Base-by-base conservation (phyloP, 2,797 vertebrate species). In the Pampus argenteus region DNA sequence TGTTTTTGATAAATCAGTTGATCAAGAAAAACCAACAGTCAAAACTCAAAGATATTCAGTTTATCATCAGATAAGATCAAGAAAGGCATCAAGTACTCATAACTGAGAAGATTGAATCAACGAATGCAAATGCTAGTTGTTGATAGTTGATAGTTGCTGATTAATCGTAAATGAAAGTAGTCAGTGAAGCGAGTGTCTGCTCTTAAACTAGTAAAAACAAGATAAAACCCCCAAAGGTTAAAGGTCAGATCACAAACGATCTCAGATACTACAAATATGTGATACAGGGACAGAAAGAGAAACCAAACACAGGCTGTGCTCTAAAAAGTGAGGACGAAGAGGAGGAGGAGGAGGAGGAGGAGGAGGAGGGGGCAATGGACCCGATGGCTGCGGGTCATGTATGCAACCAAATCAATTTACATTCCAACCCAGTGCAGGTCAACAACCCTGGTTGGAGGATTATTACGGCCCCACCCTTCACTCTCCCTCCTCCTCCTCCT, bases 401-500 rank as follows among this genome's bases (percentile, higher is more conserved):
- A 78, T 88, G 82, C 88, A 90, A 78, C 50, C 73, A 83, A 89
- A 87, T 82, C 83, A 81, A 89, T 89, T 89, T 90, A 88, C 91
- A 92, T 92, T 90, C 87, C 88, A 60, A 28, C 38, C 58, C 58
- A 38, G 44, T 79, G 73, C 77, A 85, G 83, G 81, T 85, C 80
- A 89, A 57, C 82, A 71, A 55, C 50, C 70, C 57, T 26, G 50
- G 73, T 40, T 62, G 76, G 61, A 58, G 70, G 71, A 72, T 81
- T 76, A 73, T 55, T 25, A 51, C 66, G 13, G 34, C 73, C 59
- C 47, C 68, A 67, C 40, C 25, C 4, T 1, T 28, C 2, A 18
- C 31, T 63, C 62, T 8, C 15, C 56, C 48, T 29, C 62, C 42
- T 44, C 58, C 45, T 40, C 25, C 10, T 5, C 18, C 13, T 13